These are phyloP conservation scores for Hippoglossus hippoglossus DNA, from an alignment of 2,797 vertebrate species.

Conservation along the genomic window DNA sequence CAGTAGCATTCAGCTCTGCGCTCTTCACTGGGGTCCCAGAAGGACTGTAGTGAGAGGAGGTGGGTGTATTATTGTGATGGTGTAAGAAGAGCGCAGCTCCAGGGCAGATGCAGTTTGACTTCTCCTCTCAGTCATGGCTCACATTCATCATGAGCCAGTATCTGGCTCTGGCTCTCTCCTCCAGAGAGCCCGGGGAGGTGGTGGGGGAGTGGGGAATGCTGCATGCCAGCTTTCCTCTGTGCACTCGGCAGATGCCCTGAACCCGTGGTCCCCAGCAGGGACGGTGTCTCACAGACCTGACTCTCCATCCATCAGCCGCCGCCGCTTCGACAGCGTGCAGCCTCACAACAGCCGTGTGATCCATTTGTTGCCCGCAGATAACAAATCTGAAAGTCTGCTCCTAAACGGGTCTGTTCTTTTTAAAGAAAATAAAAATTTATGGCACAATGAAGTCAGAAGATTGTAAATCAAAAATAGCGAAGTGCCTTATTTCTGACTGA, in stretches of 20 bases:
- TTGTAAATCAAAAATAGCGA: not conserved
- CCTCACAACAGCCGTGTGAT: conserved; percentile 36
- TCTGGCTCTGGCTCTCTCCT: conserved; percentile 52
- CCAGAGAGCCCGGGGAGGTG: conserved; percentile 32
- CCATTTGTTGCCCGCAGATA: conserved; percentile 52
- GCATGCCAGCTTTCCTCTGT: conserved; percentile 50
- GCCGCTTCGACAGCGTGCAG: conserved; percentile 9
- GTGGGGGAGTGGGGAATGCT: not conserved
- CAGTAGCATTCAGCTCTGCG: conserved; percentile 28
- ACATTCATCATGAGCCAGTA: conserved; percentile 69
- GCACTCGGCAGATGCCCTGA: conserved; percentile 59
- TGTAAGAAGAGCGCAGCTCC: conserved; percentile 30
- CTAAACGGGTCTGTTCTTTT: not conserved
- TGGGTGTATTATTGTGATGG: conserved; percentile 53
- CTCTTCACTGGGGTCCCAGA: conserved; percentile 31
- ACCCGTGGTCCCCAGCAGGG: conserved; percentile 57
- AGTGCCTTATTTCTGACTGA: not conserved
- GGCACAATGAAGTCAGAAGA: not conserved
- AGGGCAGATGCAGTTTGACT: conserved; percentile 64
- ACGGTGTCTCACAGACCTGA: conserved; percentile 48
- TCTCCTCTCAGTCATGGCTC: conserved; percentile 55
- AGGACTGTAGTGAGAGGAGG: conserved; percentile 31
- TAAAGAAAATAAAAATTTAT: not conserved
- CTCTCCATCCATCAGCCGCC: conserved; percentile 60
- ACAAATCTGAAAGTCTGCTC: conserved; percentile 17